These are phyloP conservation scores for Urosaurus nigricauda DNA, from an alignment of 2,797 vertebrate genomes.

Conservation along the genomic window DNA sequence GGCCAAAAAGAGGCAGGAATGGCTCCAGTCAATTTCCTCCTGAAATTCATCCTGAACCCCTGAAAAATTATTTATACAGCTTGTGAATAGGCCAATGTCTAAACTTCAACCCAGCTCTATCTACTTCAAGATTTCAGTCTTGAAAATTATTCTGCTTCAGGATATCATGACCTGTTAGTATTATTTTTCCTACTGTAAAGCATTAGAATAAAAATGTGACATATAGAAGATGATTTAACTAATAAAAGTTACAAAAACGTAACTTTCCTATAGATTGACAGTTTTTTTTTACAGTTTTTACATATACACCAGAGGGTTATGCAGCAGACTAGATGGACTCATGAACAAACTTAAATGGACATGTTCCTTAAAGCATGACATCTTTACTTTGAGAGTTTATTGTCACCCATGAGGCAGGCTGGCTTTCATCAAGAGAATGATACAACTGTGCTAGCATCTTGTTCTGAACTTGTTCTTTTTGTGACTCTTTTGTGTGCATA, in stretches of 20 bases:
- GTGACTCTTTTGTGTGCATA: constrained; percentile 15
- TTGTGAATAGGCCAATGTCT: too few relatives aligned
- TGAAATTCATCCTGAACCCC: not conserved
- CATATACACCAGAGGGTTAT: not conserved
- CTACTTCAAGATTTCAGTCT: not conserved
- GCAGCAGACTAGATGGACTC: not conserved
- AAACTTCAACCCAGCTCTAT: not conserved
- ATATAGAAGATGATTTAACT: not conserved
- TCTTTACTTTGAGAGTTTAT: constrained; percentile 4
- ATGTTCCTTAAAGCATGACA: not conserved
- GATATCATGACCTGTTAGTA: not conserved
- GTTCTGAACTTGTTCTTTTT: not conserved
- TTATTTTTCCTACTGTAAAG: not conserved
- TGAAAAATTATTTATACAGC: not conserved
- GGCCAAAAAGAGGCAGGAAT: not conserved
- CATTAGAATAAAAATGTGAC: not conserved
- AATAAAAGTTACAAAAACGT: not conserved
- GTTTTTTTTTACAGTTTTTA: constrained; percentile 5
- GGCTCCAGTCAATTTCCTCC: not conserved
- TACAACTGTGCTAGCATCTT: not conserved
- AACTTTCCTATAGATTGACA: not conserved
- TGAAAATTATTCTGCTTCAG: not conserved
- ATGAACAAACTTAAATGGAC: not conserved
- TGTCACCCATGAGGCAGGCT: not conserved
- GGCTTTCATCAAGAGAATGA: not conserved